A percentile compares a stretch with the other conserved stretches of the same genome.
These are phyloP conservation scores for Babyrousa celebensis DNA, from an alignment of 2,797 vertebrate species.

Conservation along the genomic window DNA sequence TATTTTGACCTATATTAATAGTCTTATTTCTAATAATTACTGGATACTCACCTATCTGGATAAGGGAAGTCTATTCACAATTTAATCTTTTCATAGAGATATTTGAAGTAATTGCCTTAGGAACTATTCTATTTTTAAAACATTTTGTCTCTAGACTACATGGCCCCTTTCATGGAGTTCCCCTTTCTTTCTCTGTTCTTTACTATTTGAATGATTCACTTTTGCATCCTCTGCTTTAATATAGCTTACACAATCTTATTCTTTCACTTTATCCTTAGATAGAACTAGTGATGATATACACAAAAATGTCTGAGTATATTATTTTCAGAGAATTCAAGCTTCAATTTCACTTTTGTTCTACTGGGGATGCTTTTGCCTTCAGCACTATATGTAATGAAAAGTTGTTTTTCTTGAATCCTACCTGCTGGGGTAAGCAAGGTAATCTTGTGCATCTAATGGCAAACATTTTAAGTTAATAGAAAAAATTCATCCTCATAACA, in stretches of 20 bases:
- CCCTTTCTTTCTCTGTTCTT: slow-evolving; percentile 30
- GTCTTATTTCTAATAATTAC: slow-evolving; percentile 2
- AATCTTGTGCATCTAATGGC: background rate
- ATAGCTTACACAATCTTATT: background rate
- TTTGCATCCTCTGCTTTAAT: slow-evolving; percentile 23
- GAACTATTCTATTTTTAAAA: background rate
- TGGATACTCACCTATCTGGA: background rate
- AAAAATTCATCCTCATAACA: background rate
- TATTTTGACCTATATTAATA: background rate
- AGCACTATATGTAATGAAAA: slow-evolving; percentile 41
- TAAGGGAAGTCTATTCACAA: background rate
- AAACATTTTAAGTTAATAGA: slow-evolving; percentile 60
- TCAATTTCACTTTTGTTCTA: slow-evolving; percentile 52
- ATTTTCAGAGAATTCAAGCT: slow-evolving; percentile 65
- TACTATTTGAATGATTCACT: background rate
- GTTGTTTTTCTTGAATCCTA: slow-evolving; percentile 40
- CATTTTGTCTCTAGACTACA: background rate
- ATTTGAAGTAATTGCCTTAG: slow-evolving; percentile 30
- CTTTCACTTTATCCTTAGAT: slow-evolving; percentile 28
- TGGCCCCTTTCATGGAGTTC: background rate
- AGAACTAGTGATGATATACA: slow-evolving; percentile 37
- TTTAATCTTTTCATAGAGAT: slow-evolving; percentile 14
- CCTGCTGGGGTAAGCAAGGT: background rate
- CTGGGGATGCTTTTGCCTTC: background rate
- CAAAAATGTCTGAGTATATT: slow-evolving; percentile 4